phyloP scores from a whole-genome alignment of 2,888 invertebrate species.

The Thyatira batis region DNA sequence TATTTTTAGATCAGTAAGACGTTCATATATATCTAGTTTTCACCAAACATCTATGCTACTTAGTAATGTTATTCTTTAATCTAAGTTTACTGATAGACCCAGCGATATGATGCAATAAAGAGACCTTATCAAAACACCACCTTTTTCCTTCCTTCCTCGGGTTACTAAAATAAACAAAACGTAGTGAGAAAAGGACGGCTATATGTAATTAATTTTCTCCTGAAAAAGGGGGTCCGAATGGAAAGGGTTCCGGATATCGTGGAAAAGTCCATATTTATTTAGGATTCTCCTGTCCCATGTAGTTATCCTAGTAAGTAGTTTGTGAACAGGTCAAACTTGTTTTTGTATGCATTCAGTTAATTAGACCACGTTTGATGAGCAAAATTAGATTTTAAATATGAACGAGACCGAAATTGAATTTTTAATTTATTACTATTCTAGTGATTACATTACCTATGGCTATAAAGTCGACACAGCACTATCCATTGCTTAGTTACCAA shows the following conservation, averaged over 20 bases:
- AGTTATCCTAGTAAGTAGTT: neutral
- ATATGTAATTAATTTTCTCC: neutral
- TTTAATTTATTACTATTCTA: too few relatives aligned
- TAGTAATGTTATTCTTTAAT: too few relatives aligned
- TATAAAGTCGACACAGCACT: too few relatives aligned
- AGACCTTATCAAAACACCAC: neutral
- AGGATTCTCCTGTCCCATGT: neutral
- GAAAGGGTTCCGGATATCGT: neutral
- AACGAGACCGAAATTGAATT: too few relatives aligned
- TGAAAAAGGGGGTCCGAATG: neutral
- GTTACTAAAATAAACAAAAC: neutral
- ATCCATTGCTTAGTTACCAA: too few relatives aligned
- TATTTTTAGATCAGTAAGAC: too few relatives aligned
- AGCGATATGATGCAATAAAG: neutral
- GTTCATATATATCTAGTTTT: neutral
- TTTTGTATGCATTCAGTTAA: constrained; percentile 20
- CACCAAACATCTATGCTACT: too few relatives aligned
- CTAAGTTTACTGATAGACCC: neutral
- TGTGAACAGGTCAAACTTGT: constrained; percentile 6
- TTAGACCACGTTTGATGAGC: constrained; percentile 5
- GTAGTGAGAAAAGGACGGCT: neutral
- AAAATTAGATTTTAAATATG: neutral
- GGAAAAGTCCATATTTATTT: neutral
- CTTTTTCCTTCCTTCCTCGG: neutral
- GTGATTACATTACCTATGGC: too few relatives aligned